These are phyloP conservation scores for Hydrozoanthus tunicans DNA, from an alignment of 64 coral and sea anemone species.

Conservation along the genomic window DNA sequence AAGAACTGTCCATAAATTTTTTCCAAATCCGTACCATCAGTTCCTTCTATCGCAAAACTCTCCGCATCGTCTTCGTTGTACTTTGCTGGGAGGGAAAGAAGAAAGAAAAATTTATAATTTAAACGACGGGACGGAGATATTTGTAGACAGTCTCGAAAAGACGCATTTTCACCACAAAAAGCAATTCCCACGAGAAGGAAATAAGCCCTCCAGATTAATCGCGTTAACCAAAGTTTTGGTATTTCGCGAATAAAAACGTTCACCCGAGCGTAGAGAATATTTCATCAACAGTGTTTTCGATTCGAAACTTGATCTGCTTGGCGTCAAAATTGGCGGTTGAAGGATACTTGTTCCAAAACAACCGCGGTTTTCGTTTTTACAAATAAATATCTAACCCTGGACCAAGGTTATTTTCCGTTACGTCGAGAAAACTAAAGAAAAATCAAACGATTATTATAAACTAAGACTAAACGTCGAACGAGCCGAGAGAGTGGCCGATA, in stretches of 20 bases:
- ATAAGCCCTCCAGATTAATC: neutral
- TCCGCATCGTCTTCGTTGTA: neutral
- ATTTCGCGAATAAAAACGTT: slow-evolving; percentile 42
- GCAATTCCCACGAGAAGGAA: neutral
- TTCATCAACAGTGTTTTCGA: neutral
- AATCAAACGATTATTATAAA: neutral
- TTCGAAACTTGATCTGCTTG: slow-evolving; percentile 32
- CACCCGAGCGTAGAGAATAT: neutral
- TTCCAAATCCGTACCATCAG: slow-evolving; percentile 39
- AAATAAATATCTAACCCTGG: neutral
- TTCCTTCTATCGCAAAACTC: slow-evolving; percentile 23
- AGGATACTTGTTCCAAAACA: slow-evolving; percentile 1
- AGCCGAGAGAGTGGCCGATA: too few species aligned
- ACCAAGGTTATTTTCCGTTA: neutral
- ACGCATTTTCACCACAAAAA: neutral
- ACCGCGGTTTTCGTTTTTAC: neutral
- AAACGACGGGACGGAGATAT: neutral
- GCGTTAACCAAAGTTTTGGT: neutral
- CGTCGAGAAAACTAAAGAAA: neutral
- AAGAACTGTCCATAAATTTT: slow-evolving; percentile 34
- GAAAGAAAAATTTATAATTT: neutral
- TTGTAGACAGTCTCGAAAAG: neutral
- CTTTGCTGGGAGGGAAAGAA: neutral
- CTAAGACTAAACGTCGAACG: too few species aligned
- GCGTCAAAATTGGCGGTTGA: slow-evolving; percentile 20